phyloP scores from a whole-genome alignment of 37 sponge, comb jelly and placozoan species.

The Halisarca cf. caerulea region DNA sequence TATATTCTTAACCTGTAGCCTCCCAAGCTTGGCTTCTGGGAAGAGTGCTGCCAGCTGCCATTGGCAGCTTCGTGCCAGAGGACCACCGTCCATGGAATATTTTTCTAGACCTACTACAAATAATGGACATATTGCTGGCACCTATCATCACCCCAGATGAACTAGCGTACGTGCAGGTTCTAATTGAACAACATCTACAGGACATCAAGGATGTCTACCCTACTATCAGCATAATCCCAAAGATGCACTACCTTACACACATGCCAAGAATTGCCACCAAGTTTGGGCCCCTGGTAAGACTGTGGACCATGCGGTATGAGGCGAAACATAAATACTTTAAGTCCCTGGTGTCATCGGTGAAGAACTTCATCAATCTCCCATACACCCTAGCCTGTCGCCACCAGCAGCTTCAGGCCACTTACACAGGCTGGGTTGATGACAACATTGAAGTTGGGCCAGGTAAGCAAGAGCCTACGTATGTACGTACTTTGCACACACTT shows the following conservation, averaged over 20 bases:
- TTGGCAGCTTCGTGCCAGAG: constrained; percentile 4
- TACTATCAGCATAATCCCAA: constrained; percentile 4
- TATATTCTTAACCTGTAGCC: constrained; percentile 22
- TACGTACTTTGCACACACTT: too few species aligned
- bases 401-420: neutral
- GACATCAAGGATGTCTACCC: constrained; percentile 3
- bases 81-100: neutral
- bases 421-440: neutral
- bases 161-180: neutral
- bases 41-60: neutral
- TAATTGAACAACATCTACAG: constrained; percentile 11
- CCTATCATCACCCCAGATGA: constrained; percentile 2
- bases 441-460: constrained; percentile 11
- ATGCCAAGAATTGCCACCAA: constrained; percentile 6
- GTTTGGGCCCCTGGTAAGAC: neutral
- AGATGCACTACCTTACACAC: constrained; percentile 38
- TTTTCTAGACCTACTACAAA: constrained; percentile 4
- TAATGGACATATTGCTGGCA: constrained; percentile 5
- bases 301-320: constrained; percentile 20
- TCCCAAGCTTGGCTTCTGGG: constrained; percentile 11
- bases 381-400: neutral
- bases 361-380: neutral
- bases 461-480: neutral
- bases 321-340: constrained; percentile 10
- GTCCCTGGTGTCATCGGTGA: neutral